Base-by-base conservation (phyloP, 2,113 vertebrate species). In the Campylomormyrus numenius region DNA sequence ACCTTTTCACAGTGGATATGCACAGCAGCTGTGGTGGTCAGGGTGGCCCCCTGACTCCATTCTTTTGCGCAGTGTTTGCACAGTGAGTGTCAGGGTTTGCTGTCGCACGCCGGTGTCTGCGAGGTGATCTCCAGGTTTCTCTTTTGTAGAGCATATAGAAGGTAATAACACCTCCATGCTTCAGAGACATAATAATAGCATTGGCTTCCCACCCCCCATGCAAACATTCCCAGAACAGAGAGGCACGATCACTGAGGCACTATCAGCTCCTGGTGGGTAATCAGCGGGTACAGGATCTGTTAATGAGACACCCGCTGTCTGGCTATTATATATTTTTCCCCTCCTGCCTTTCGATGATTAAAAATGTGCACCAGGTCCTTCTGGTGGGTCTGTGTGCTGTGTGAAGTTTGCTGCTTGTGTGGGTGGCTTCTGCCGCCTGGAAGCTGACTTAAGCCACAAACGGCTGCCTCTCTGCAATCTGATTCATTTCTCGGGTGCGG, bases 271-370 rank as follows among this genome's bases (percentile, higher is more conserved):
- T 39, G 46, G 21, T 42, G 46, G 27, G 46, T 35, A 53, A 90
- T 42, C 89, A 88, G 58, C 85, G 53, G 89, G 46, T 88, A 74
- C 49, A 9, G 66, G 46, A 49, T 87, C 83, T 53, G 89, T 87
- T 77, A 90, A 80, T 56, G 48, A 24, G 84, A 85, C 80, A 39
- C 27, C 27, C 21, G 56, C 35, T 90, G 85, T 90, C 87, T 90
- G 58, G n/a, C 49, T 52, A 9, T 88, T 52, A 53, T 52, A 21
- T 42, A 42, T 50, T 62, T 66, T 87, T 90, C 3, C 19, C 24
- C 83, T 85, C 45, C 39, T 42, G 19, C 42, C 42, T 46, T 80
- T 24, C 83, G 42, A 85, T 56, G 83, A 48, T 48, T 62, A 84
- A 10, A 35, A 46, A 85, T 85, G 39, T 85, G 31, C 19, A 3